Conservation (phyloP, 1,140 invertebrate species). For the Pararge aegeria region DNA sequence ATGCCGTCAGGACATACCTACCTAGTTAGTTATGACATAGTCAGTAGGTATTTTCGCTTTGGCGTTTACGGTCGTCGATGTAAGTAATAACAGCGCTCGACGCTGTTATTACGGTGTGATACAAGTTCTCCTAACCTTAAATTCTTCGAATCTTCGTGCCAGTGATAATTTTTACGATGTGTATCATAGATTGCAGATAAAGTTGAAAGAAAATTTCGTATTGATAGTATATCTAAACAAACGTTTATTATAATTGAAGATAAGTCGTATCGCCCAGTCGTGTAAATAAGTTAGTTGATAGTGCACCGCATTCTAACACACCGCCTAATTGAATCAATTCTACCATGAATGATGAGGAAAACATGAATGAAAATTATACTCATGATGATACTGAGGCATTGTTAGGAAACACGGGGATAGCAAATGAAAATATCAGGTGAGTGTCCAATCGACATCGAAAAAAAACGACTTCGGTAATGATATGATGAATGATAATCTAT, state of each 20-base stretch:
- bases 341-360: neutral
- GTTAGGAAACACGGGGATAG: neutral
- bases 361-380: neutral
- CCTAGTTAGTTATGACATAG: too few relatives aligned
- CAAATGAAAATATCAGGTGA: neutral
- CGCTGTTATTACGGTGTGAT: too few relatives aligned
- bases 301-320: neutral
- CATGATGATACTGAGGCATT: neutral
- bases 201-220: neutral
- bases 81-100: too few relatives aligned
- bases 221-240: constrained; percentile 1
- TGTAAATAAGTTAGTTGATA: neutral
- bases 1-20: too few relatives aligned
- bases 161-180: too few relatives aligned
- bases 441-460: too few relatives aligned
- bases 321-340: neutral
- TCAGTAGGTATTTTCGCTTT: too few relatives aligned
- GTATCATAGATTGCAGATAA: neutral
- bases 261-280: neutral
- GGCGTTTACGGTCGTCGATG: too few relatives aligned
- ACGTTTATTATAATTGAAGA: constrained; percentile 3
- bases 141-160: too few relatives aligned
- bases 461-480: too few relatives aligned
- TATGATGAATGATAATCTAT: too few relatives aligned
- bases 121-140: too few relatives aligned